Conservation (phyloP, 2,888 invertebrate genomes). For the Chaitophorus viminalis region DNA sequence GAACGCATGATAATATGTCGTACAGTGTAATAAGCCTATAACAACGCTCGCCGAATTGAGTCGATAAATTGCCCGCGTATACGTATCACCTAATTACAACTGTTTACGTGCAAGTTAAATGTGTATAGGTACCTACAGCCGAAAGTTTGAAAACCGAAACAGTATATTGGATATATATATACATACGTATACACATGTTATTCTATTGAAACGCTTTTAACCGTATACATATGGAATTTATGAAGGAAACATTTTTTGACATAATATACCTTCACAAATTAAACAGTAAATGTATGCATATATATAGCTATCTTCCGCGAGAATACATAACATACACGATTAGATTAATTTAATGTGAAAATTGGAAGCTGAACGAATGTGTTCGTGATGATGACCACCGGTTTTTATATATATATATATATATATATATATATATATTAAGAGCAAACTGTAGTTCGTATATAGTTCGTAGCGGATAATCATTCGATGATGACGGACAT, state of each 20-base stretch:
- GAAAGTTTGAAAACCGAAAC: too few relatives aligned
- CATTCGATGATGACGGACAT: background rate
- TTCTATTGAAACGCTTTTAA: background rate
- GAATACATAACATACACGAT: background rate
- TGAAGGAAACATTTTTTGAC: too few relatives aligned
- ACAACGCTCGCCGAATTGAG: background rate
- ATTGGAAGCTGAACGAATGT: conserved; percentile 3
- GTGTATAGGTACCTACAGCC: too few relatives aligned
- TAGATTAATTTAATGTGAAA: background rate
- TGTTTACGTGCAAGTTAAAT: background rate
- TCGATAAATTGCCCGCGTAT: background rate
- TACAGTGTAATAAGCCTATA: background rate
- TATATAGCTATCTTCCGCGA: background rate
- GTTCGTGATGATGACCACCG: conserved; percentile 3
- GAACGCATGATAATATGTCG: too few relatives aligned
- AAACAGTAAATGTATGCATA: too few relatives aligned
- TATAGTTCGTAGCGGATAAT: background rate
- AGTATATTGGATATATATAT: too few relatives aligned
- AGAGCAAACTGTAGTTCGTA: too few relatives aligned
- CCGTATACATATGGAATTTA: too few relatives aligned
- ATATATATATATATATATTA: background rate
- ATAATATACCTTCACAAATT: too few relatives aligned
- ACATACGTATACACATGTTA: background rate
- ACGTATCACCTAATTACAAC: background rate
- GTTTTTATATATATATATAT: background rate